Percentiles rank a stretch among this genome's conserved stretches.
Evolutionary conservation across 2,888 invertebrate genomes (phyloP).

Genomic region (Mimachlamys varia): DNA sequence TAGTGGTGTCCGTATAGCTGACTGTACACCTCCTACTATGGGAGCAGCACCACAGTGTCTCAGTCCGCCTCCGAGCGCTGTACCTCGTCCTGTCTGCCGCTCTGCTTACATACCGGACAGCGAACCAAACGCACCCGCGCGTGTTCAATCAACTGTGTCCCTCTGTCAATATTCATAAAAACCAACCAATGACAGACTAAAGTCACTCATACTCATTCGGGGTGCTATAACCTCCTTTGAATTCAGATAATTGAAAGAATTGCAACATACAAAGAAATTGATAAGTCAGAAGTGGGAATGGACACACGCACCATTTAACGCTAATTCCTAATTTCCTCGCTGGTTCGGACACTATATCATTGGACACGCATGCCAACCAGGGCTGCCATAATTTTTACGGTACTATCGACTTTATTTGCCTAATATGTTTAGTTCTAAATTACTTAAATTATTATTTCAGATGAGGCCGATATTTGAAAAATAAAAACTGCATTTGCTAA

Average conservation of each 20-base stretch:
- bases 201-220: conserved; percentile 13
- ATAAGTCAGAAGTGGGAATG: conserved; percentile 7
- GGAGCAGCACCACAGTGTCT: background rate
- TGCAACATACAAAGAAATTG: conserved; percentile 23
- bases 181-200: conserved; percentile 7
- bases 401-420: background rate
- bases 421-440: background rate
- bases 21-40: background rate
- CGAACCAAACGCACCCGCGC: conserved; percentile 31
- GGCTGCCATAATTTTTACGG: background rate
- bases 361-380: background rate
- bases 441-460: background rate
- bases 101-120: conserved; percentile 28
- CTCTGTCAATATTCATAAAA: conserved; percentile 35
- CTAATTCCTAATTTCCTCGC: conserved; percentile 30
- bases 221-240: conserved; percentile 25
- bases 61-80: conserved; percentile 14
- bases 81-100: conserved; percentile 29
- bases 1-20: background rate
- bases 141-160: conserved; percentile 32
- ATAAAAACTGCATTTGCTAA: background rate
- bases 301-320: conserved; percentile 11
- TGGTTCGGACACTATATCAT: background rate
- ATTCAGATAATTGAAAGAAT: conserved; percentile 25
- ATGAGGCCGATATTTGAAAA: background rate